Base-by-base conservation (phyloP, 2,797 vertebrate genomes). In the Lagodon rhomboides region DNA sequence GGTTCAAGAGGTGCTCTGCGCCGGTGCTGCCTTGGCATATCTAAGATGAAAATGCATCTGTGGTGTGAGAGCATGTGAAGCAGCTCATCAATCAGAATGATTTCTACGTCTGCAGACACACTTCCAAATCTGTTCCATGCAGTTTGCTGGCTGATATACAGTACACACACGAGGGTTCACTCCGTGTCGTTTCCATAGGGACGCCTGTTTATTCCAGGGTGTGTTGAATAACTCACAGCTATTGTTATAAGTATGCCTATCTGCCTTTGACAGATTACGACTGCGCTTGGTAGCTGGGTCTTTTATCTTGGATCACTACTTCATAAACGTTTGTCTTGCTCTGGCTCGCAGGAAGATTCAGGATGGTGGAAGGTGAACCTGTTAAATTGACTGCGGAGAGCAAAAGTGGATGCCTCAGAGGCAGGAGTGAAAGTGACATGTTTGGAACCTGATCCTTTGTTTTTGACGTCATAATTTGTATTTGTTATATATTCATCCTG, bases 171-270 rank as follows among this genome's bases (percentile, higher is more conserved):
- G 34, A 20, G 63, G 43, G 75, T 80, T 87, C 82, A 86, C 55
- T 68, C 70, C 27, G 73, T 67, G 72, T 82, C 5, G 84, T 90
- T 85, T 86, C 88, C 85, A 85, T 87, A 72, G 84, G 81, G 83
- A 87, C 27, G 30, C 77, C 65, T 85, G 85, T 86, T 89, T 88
- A 82, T 74, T 85, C 55, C 65, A 72, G 65, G 13, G 17, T 84
- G 80, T 88, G 79, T 58, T 85, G 78, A 88, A 91, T 90, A 89
- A 85, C 79, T 89, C 64, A 80, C 67, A 58, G 77, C 77, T 69
- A 74, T 86, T 87, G 85, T 89, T 92, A 84, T 65, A 77, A 75
- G 67, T 64, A 67, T 84, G 59, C 62, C 78, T 77, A 56, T 83
- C 72, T 84, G 73, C 76, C 76, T 66, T 59, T 91, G 78, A 89